Base-by-base conservation (phyloP, 2,888 invertebrate species). In the Drosophila mercatorum region DNA sequence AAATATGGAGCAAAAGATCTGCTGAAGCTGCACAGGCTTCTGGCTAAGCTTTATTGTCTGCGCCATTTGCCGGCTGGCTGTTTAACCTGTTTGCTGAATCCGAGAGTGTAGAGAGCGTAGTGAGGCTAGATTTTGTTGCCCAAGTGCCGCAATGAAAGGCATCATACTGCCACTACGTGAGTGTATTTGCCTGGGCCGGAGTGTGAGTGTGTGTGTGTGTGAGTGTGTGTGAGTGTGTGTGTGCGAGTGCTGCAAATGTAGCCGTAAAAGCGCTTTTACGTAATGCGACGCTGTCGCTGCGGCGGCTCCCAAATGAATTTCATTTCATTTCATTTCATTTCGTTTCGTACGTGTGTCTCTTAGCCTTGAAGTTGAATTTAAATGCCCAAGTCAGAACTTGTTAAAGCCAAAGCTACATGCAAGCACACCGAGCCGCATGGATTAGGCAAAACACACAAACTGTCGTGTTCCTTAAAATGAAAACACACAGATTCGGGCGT, bases 251-350 rank as follows among this genome's bases (percentile, higher is more conserved):
- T 61, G 67, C 67, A 80, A 83, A 80, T 86, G 64, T 68, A 61
- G 82, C 81, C 85, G 81, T 84, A 84, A 84, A 84, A 84, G 81
- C 76, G 88, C 88, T 87, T 84, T 84, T 84, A 84, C 82, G 84
- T 84, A 84, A 84, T 84, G 74, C 82, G 79, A 61, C 74, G 72
- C 52, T 76, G 72, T 75, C 71, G 64, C 72, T 77, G 77, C 57
- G 66, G 77, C 83, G 77, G 69, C 68, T 74, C 82, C 83, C 81
- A 70, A 73, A 83, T 81, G 83, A 83, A 83, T 86, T 83, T 81
- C 78, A 80, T 80, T 75, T 78, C 66, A 80, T 80, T 75, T 78
- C 66, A 68, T 72, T 68, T 78, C 63, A 60, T 64, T 60, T 51
- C 77, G 66, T 51, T 68, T 64, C 69, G 72, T 79, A 75, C 75